Base-by-base conservation (phyloP, 2,797 vertebrate species). In the Peromyscus eremicus region DNA sequence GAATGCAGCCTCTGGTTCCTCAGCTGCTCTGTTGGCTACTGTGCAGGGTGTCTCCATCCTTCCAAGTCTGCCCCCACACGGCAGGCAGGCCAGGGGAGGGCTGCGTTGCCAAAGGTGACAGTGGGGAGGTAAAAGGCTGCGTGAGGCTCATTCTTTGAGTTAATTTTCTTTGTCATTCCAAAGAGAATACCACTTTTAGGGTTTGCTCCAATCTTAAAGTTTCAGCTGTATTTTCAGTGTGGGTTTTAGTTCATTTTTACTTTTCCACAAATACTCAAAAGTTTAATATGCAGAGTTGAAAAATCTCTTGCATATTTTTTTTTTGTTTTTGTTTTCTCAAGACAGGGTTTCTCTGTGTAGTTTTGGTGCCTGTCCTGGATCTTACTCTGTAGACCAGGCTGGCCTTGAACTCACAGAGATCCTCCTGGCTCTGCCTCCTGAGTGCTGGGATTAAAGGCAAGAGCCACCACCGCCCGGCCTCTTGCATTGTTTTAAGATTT, bases 221-320 rank as follows among this genome's bases (percentile, higher is more conserved):
- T 92, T 76, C n/a, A 83, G 17, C 43, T 73, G 13, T 75, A 62
- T 93, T 89, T 91, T 83, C 16, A 89, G 29, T 77, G 43, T 68
- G 66, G 37, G 32, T 55, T 86, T 86, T 52, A n/a, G 46, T 71
- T 88, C 16, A 40, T 73, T 73, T 88, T 55, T 88, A 40, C n/a
- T 86, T 71, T 71, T n/a, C 29, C 29, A 85, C 32, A 68, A 68
- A 34, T n/a, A 12, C 12, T 66, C 40, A 68, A 25, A 85, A n/a
- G 19, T 21, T 85, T 85, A 49, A 68, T 52, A n/a, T 68, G 12
- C 23, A 16, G 32, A 86, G 64, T 25, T 68, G 32, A 70, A n/a
- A 85, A 85, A 52, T 85, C 6, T 49, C 83, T 85, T n/a, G 32
- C 32, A 49, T 85, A 49, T 43, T 68, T 49, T 49, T 52, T 52